Base-by-base conservation (phyloP, 2,888 invertebrate species). In the Iselma pallidipennis region DNA sequence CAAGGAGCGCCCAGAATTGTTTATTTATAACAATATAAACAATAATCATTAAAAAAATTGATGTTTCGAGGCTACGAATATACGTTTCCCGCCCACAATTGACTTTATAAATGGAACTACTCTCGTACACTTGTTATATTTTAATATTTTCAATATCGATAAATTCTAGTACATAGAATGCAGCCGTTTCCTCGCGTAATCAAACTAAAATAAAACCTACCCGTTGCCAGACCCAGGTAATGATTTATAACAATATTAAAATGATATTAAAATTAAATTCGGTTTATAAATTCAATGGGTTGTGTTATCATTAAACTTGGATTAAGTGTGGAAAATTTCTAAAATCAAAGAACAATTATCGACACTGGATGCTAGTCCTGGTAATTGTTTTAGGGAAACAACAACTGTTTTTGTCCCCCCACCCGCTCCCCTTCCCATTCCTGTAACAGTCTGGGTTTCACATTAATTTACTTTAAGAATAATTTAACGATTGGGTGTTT, bases 321-420 rank as follows among this genome's bases (percentile, higher is more conserved):
- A 65, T 65, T 59, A 64, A 54, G 52, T 28, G 45, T 49, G 45
- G 56, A 37, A 58, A 61, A 61, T 62, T 52, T 42, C 42, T 3
- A 52, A 62, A 65, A 65, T 65, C 65, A 65, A 65, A 65, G 48
- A 51, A 50, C 59, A 62, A 62, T 65, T 65, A 65, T 65, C 58
- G 57, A 53, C 55, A 56, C 42, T 14, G 29, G 50, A 26, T 48
- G 55, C 16, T 66, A 61, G 59, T 61, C 62, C 57, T 66, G 16
- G 37, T 37, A 16, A 37, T 37, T 37, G 37, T 67, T 49, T 61
- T 29, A n/a, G 6, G 12, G 28, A 21, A 12, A 6, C 26, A 37
- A 37, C 37, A 37, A 37, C 16, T 37, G 37, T 37, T 37, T 37
- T 16, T 37, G 37, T 37, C 37, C 16, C 37, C 37, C 14, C 37